Evolutionary conservation across 2,113 vertebrate genomes (phyloP).

Genomic region (Phaetusa simplex): DNA sequence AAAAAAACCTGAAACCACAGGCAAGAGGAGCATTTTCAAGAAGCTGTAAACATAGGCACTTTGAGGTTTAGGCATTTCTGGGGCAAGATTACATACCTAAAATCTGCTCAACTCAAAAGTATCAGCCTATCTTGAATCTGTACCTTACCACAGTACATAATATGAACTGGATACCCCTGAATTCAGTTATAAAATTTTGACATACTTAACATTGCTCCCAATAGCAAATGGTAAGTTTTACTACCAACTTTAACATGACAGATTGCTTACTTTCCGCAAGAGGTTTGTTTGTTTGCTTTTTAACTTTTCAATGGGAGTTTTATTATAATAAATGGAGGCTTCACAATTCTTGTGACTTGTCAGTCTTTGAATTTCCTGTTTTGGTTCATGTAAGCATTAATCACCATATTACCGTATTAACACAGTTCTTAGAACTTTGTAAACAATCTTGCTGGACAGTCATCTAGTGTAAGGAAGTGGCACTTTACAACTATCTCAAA

Average conservation of each 20-base stretch:
- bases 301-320: neutral
- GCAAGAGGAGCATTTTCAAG: neutral
- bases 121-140: neutral
- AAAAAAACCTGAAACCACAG: neutral
- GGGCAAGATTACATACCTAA: neutral
- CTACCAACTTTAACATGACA: neutral
- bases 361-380: neutral
- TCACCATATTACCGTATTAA: neutral
- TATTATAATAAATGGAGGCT: neutral
- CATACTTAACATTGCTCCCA: neutral
- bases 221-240: neutral
- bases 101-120: neutral
- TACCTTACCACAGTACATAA: neutral
- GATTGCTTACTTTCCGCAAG: neutral
- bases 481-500: neutral
- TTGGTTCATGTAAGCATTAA: neutral
- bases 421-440: neutral
- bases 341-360: neutral
- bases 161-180: neutral
- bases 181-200: neutral
- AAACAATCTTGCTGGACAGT: neutral
- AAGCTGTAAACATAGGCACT: neutral
- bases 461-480: neutral
- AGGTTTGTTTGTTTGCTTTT: neutral
- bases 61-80: neutral